Evolutionary conservation across 2,113 vertebrate genomes (phyloP).

Genomic region (Chaenogobius annularis): DNA sequence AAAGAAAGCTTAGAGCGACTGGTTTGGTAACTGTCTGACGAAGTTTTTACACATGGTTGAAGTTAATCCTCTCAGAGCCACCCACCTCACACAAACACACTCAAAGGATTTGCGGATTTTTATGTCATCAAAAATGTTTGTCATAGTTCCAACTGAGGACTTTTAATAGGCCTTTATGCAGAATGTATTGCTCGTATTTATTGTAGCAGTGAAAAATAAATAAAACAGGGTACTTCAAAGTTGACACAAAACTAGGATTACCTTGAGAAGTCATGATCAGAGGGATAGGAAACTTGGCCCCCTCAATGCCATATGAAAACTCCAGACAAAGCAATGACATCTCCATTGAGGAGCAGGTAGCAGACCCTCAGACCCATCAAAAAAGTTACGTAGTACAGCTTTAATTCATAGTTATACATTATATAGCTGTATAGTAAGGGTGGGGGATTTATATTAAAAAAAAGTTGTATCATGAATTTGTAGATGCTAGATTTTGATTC

Average conservation of each 20-base stretch:
- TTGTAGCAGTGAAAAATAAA: not conserved
- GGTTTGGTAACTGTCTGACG: constrained; percentile 35
- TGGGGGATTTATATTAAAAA: not conserved
- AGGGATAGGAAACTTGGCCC: too few species aligned
- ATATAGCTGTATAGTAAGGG: too few species aligned
- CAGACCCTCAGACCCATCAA: too few species aligned
- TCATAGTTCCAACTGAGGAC: not conserved
- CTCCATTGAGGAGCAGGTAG: too few species aligned
- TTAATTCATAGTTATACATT: too few species aligned
- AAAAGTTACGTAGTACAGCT: too few species aligned
- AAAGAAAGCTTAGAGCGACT: constrained; percentile 19
- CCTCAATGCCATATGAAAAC: too few species aligned
- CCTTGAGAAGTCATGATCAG: too few species aligned
- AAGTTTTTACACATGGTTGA: constrained; percentile 36
- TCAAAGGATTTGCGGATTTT: not conserved
- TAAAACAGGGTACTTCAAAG: too few species aligned
- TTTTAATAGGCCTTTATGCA: not conserved
- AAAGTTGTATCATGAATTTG: not conserved
- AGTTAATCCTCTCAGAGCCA: constrained; percentile 27
- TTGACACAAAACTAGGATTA: too few species aligned
- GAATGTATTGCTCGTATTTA: not conserved
- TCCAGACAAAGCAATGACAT: too few species aligned
- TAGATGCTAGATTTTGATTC: not conserved
- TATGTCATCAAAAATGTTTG: not conserved
- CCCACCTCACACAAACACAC: constrained; percentile 30